Evolutionary conservation across 1,140 invertebrate species (phyloP), one percentile per base, ranked within the genome.

Genomic region (Macrobrachium rosenbergii): DNA sequence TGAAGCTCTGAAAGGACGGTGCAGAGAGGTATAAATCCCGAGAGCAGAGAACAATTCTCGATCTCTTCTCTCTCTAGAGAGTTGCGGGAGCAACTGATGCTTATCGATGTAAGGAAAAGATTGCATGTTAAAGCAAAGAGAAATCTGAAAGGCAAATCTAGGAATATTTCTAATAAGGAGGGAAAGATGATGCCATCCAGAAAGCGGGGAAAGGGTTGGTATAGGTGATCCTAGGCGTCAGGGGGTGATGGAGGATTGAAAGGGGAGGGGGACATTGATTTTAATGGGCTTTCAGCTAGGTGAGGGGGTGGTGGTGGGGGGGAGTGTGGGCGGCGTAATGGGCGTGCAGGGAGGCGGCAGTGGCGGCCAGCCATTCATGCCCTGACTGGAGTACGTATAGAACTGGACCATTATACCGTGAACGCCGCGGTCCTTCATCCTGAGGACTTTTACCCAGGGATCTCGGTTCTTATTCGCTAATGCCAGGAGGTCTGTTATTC

Each of bases 361-460:
- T 77, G 60, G 82, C 58, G 72, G 72, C 60, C 59, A 45, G 21
- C 83, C 83, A 84, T 84, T 84, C 83, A 84, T 64, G 45, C 28
- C n/a, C 52, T 59, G 73, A 19, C 73, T 84, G 83, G 63, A 84
- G 83, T 59, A 84, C 73, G 83, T 67, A 84, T 84, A 84, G 73
- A 84, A 62, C 69, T 63, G 19, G 83, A 84, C 83, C 83, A 84
- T 84, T 84, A 84, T 64, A 77, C 75, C 83, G 83, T 84, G 83
- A 84, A 84, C 37, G 59, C 45, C 67, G 73, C 75, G 64, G 28
- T 67, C 82, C 82, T 83, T 83, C 82, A 83, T 83, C 52, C 67
- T 62, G 82, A 75, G 79, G 63, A 63, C 19, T 16, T 19, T 21
- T 28, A 28, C 19, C 52, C 17, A 52, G 69, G 82, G n/a, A 37